A percentile compares a stretch with the other conserved stretches of the same genome.
phyloP scores from a whole-genome alignment of 2,888 invertebrate species.

The Lapara coniferarum region DNA sequence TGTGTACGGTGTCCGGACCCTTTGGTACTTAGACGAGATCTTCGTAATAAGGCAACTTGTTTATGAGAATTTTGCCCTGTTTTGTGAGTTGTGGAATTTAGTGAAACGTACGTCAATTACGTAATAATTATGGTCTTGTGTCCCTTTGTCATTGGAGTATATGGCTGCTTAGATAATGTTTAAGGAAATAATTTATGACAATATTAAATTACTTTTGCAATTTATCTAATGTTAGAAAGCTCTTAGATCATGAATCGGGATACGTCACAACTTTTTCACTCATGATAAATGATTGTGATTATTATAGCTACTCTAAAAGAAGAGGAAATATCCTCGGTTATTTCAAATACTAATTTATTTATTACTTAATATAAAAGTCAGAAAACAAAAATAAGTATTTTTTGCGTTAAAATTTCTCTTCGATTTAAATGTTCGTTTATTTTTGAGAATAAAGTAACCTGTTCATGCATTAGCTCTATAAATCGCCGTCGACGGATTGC shows the following conservation, averaged over 20 bases:
- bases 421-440: slow-evolving; percentile 16
- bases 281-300: too few relatives aligned
- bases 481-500: slow-evolving; percentile 15
- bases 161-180: not conserved
- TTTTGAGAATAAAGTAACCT: slow-evolving; percentile 21
- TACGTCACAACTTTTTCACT: too few relatives aligned
- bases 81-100: slow-evolving; percentile 1
- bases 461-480: slow-evolving; percentile 20
- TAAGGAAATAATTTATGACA: not conserved
- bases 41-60: slow-evolving; percentile 28
- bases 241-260: too few relatives aligned
- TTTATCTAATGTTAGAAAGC: too few relatives aligned
- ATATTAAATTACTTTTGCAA: too few relatives aligned
- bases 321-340: too few relatives aligned
- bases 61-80: slow-evolving; percentile 20
- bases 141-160: not conserved
- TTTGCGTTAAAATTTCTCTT: not conserved
- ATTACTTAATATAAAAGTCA: too few relatives aligned
- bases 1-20: slow-evolving; percentile 34
- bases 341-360: too few relatives aligned
- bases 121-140: not conserved
- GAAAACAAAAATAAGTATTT: not conserved
- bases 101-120: not conserved
- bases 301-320: too few relatives aligned
- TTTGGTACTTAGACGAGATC: slow-evolving; percentile 42